These are phyloP conservation scores for Elanus axillaris DNA, from an alignment of 2,113 vertebrate genomes.

Conservation along the genomic window DNA sequence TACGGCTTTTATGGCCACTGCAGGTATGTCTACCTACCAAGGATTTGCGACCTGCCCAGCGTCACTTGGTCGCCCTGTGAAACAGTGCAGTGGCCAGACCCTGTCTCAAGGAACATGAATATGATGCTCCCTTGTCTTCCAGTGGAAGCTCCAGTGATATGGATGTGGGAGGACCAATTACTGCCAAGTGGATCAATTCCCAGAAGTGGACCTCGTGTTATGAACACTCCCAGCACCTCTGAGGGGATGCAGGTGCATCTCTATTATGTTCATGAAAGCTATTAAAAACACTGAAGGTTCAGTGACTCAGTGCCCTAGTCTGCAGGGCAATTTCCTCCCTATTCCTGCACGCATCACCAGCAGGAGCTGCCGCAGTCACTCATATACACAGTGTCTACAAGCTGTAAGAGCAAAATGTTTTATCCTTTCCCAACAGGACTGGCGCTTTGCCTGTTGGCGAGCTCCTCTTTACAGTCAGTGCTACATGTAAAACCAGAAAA, in stretches of 20 bases:
- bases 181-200: not conserved
- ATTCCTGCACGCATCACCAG: not conserved
- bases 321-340: not conserved
- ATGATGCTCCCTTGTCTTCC: not conserved
- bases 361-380: not conserved
- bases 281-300: not conserved
- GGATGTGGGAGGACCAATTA: not conserved
- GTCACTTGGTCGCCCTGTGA: not conserved
- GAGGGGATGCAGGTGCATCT: not conserved
- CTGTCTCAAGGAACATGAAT: not conserved
- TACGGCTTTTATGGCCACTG: not conserved
- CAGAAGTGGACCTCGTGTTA: not conserved
- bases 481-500: not conserved
- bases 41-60: not conserved
- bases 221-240: not conserved
- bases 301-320: not conserved
- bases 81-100: not conserved
- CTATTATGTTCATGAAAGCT: not conserved
- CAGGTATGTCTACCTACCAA: not conserved
- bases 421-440: not conserved
- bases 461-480: not conserved
- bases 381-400: not conserved
- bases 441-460: accelerated
- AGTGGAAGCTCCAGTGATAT: not conserved
- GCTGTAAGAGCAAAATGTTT: not conserved